A percentile compares a stretch with the other conserved stretches of the same genome.
These are phyloP conservation scores for Caerostris extrusa DNA, from an alignment of 1,140 invertebrate species.

Conservation along the genomic window DNA sequence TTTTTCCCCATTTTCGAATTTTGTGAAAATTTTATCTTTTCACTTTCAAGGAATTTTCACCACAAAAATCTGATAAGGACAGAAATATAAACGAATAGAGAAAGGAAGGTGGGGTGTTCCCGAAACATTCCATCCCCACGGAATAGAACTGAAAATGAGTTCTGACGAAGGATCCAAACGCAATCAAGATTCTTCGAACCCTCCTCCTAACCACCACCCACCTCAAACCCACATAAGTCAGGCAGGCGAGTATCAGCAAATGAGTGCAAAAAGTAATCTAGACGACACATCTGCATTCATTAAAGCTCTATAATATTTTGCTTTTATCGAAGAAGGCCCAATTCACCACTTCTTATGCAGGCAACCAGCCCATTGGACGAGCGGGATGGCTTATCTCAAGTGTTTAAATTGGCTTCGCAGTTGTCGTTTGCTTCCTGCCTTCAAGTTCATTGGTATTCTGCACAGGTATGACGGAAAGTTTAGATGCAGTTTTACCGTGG, in stretches of 20 bases:
- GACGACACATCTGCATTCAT: constrained; percentile 72
- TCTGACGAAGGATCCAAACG: constrained; percentile 39
- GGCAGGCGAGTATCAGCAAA: constrained; percentile 34
- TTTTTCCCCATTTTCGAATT: not conserved
- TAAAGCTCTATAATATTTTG: constrained; percentile 73
- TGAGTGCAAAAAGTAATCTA: constrained; percentile 62
- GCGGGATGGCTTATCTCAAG: constrained; percentile 63
- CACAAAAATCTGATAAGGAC: constrained; percentile 12
- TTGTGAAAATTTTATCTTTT: not conserved
- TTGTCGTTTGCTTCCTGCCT: constrained; percentile 74
- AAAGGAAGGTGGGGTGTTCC: not conserved
- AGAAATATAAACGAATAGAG: constrained; percentile 15
- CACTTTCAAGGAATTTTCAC: not conserved
- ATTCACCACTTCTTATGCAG: constrained; percentile 72
- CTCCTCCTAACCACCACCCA: not conserved
- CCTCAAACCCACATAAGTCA: constrained; percentile 70
- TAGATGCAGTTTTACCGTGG: not conserved
- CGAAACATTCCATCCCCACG: not conserved
- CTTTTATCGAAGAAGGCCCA: constrained; percentile 67
- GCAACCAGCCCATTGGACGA: constrained; percentile 52
- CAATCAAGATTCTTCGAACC: constrained; percentile 17
- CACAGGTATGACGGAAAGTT: constrained; percentile 34
- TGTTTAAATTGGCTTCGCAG: constrained; percentile 70
- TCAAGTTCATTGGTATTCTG: constrained; percentile 7
- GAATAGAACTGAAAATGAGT: constrained; percentile 42